Conservation (phyloP, 2,888 invertebrate species). For the Drosophila neotestacea region DNA sequence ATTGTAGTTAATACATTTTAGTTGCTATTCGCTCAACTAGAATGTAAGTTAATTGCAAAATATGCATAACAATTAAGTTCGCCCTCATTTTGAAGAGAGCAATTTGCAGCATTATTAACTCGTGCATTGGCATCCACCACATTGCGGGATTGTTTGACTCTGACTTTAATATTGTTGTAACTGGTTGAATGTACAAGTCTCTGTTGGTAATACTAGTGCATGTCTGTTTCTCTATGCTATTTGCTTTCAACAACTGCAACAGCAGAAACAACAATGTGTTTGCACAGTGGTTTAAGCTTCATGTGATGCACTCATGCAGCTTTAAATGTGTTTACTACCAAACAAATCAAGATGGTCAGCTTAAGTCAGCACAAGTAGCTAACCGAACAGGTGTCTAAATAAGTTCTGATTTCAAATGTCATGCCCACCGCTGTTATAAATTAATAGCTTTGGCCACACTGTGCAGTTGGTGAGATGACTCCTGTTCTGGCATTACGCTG, state of each 20-base stretch:
- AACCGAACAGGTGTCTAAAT: no score
- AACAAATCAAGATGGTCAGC: background rate
- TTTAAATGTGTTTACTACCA: background rate
- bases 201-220: background rate
- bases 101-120: constrained; percentile 31
- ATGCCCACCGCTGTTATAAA: background rate
- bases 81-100: background rate
- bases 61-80: constrained; percentile 32
- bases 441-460: constrained; percentile 7
- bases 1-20: constrained; percentile 5
- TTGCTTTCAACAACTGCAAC: constrained; percentile 4
- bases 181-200: constrained; percentile 15
- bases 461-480: constrained; percentile 19
- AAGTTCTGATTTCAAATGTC: no score
- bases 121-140: constrained; percentile 17
- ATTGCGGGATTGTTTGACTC: constrained; percentile 6
- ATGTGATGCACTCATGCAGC: background rate
- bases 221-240: constrained; percentile 6
- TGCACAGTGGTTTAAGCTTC: constrained; percentile 34
- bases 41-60: constrained; percentile 32
- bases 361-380: background rate
- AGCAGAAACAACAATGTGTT: constrained; percentile 15
- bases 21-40: background rate
- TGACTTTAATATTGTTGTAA: background rate
- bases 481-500: constrained; percentile 4